A percentile compares a stretch with the other conserved stretches of the same genome.
These are phyloP conservation scores for Scarus forsteni DNA, from an alignment of 2,797 vertebrate genomes.

Conservation along the genomic window DNA sequence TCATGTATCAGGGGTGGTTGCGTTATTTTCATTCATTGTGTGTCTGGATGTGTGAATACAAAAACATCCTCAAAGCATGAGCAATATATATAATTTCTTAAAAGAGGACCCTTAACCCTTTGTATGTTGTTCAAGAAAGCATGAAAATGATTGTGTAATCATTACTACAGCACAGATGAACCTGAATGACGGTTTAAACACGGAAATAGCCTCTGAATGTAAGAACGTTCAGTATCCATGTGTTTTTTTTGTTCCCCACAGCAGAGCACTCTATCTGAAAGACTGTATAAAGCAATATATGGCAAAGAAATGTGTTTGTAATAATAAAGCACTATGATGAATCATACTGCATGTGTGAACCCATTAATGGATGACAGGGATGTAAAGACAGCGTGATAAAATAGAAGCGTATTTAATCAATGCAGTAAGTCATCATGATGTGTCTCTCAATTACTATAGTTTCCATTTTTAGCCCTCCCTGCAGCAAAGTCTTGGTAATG, in stretches of 20 bases:
- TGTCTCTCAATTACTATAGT: slow-evolving; percentile 39
- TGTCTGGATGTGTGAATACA: slow-evolving; percentile 57
- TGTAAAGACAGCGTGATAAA: slow-evolving; percentile 1
- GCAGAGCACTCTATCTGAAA: slow-evolving; percentile 69
- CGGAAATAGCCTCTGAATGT: slow-evolving; percentile 70
- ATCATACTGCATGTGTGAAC: slow-evolving; percentile 10
- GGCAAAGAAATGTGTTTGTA: slow-evolving; percentile 73
- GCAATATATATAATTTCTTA: slow-evolving; percentile 70
- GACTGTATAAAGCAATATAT: slow-evolving; percentile 77
- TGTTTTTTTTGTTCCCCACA: slow-evolving; percentile 52
- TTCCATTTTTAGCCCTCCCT: slow-evolving; percentile 66
- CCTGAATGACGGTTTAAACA: slow-evolving; percentile 41
- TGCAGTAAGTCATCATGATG: slow-evolving; percentile 8
- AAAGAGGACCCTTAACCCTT: slow-evolving; percentile 32
- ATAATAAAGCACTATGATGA: slow-evolving; percentile 79
- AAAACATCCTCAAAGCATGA: slow-evolving; percentile 75
- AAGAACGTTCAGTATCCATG: slow-evolving; percentile 54
- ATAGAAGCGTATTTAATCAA: slow-evolving; percentile 26
- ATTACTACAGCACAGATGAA: slow-evolving; percentile 27
- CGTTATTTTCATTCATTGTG: slow-evolving; percentile 53
- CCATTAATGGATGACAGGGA: slow-evolving; percentile 14
- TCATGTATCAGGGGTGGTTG: slow-evolving; percentile 35
- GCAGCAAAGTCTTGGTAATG: slow-evolving; percentile 65
- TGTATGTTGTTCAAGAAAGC: slow-evolving; percentile 65
- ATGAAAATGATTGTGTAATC: slow-evolving; percentile 62